Percentiles rank a stretch among this genome's conserved stretches.
phyloP scores from a whole-genome alignment of 2,113 vertebrate genomes.

The cattle (Bos taurus) region DNA sequence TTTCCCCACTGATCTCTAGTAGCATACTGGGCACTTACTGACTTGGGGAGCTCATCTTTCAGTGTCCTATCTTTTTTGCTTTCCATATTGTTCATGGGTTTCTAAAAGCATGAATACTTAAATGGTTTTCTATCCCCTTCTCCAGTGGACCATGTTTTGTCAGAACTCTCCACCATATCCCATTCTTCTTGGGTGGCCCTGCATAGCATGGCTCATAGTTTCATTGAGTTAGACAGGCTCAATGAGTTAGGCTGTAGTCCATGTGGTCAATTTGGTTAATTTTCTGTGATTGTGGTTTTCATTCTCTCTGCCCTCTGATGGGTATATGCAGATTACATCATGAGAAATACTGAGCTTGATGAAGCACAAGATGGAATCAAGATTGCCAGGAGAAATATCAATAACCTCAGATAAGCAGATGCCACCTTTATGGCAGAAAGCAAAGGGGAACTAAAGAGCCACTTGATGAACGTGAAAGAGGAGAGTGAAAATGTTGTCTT shows the following conservation, averaged over 20 bases:
- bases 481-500: no score
- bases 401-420: neutral
- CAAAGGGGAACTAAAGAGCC: no score
- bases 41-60: no score
- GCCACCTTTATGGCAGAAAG: neutral
- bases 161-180: no score
- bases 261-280: neutral
- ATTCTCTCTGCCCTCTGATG: neutral
- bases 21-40: no score
- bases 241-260: neutral
- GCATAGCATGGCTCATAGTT: neutral
- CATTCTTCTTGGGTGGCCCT: neutral
- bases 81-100: no score
- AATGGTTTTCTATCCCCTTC: no score
- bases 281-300: neutral
- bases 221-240: neutral
- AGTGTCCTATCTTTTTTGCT: no score
- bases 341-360: neutral
- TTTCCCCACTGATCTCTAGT: no score
- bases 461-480: no score
- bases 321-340: neutral
- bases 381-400: neutral
- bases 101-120: no score
- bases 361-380: neutral
- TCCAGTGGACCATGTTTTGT: no score